Evolutionary conservation across 35 echinoderm and acorn worm genomes (phyloP), one percentile per base, ranked within the genome.

Genomic region (Heliocidaris erythrogramma): DNA sequence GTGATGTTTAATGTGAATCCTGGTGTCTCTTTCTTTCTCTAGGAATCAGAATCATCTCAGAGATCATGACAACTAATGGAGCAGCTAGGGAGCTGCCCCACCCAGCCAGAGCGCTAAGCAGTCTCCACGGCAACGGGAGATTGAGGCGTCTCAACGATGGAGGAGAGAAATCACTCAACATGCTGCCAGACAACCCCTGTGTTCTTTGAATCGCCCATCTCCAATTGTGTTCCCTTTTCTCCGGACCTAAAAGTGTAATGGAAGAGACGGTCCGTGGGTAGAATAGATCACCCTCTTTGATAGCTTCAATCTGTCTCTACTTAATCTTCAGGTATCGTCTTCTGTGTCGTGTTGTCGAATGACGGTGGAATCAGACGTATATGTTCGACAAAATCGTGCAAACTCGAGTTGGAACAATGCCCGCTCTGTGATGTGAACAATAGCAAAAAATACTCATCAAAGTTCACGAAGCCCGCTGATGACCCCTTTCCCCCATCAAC

Each of bases 81-180:
- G 91, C 91, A 92, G 91, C 91, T 48, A 53, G 91, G 50, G 91
- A 92, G 91, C 91, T 92, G 91, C 91, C 47, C 48, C 91, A 92
- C 50, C 49, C 91, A 59, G 7, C 91, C 91, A 13, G 91, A 92
- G 91, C 91, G 91, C 49, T 49, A 92, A 30, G 50, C 32, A 18
- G 18, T 92, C 47, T 52, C 91, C 31, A 30, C 47, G 50, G 16
- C 91, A n/a, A 30, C 16, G 91, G 47, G 91, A 52, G 47, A 50
- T 50, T 21, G 48, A 18, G 49, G 47, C 91, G 29, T 89, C 31
- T 89, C 59, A 11, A 78, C 65, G 65, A 78, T 27, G 91, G 87
- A 48, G 87, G 87, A 86, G 85, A 32, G 29, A 59, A 49, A 59
- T 92, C 91, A 92, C 48, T 92, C 91, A 59, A 92, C 48, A 92